phyloP scores from a whole-genome alignment of 2,888 invertebrate genomes.

The Drosophila nr. medialis region DNA sequence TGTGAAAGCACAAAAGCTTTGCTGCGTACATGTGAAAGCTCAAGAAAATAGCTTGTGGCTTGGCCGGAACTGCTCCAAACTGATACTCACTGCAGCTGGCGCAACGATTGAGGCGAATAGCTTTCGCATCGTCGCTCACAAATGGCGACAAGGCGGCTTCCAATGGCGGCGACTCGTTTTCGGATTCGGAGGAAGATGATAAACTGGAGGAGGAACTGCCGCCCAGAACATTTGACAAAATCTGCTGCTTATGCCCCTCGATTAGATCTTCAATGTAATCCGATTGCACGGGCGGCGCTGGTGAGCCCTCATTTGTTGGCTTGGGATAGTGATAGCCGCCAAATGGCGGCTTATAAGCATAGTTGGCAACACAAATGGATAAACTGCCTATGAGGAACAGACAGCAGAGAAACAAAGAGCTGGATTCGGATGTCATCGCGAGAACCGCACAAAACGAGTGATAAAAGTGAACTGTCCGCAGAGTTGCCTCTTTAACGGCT shows the following conservation, averaged over 20 bases:
- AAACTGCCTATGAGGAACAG: conserved; percentile 37
- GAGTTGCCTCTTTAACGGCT: conserved; percentile 58
- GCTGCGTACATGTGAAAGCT: too few species aligned
- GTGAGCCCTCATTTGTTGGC: conserved; percentile 29
- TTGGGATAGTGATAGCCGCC: conserved; percentile 63
- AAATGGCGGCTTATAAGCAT: conserved; percentile 53
- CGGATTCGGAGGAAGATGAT: conserved; percentile 2
- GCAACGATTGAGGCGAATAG: conserved; percentile 72
- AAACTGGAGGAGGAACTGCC: conserved; percentile 4
- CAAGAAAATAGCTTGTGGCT: neutral
- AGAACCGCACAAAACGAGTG: conserved; percentile 62
- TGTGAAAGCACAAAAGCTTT: too few species aligned
- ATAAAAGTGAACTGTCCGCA: conserved; percentile 62
- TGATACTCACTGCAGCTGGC: conserved; percentile 82
- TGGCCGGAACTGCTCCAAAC: neutral
- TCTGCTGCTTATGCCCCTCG: conserved; percentile 79
- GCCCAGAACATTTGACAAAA: conserved; percentile 72
- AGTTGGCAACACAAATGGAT: conserved; percentile 36
- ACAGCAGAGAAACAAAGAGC: conserved; percentile 23
- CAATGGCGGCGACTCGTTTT: neutral
- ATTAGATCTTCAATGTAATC: conserved; percentile 83
- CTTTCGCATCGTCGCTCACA: conserved; percentile 59
- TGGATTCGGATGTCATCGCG: conserved; percentile 52
- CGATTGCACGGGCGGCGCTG: conserved; percentile 60
- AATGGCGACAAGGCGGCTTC: conserved; percentile 27